Evolutionary conservation across 2,888 invertebrate species (phyloP).

Genomic region (Tyria jacobaeae): DNA sequence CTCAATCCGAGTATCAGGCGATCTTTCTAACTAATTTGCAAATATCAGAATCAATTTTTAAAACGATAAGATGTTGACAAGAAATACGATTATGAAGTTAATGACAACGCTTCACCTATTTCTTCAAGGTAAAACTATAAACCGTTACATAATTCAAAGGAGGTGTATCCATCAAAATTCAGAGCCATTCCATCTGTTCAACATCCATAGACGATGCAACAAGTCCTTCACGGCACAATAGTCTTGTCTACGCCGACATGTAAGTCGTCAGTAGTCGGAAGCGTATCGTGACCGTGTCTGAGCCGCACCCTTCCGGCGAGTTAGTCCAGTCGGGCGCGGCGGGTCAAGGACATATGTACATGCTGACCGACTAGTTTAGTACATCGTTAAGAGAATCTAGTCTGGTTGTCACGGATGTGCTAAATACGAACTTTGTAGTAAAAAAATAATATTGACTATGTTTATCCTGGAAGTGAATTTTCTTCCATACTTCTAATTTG

Average conservation of each 20-base stretch:
- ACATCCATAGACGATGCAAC: slow-evolving; percentile 26
- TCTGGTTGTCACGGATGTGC: slow-evolving; percentile 4
- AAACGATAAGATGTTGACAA: no score
- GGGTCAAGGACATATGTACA: slow-evolving; percentile 43
- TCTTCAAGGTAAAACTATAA: neutral
- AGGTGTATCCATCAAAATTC: neutral
- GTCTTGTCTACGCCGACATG: slow-evolving; percentile 27
- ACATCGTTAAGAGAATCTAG: slow-evolving; percentile 19
- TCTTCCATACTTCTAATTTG: no score
- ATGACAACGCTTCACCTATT: neutral
- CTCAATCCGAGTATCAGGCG: no score
- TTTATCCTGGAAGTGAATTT: no score
- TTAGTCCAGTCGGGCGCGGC: slow-evolving; percentile 2
- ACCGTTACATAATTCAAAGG: neutral
- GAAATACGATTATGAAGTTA: neutral
- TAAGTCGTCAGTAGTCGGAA: slow-evolving; percentile 32
- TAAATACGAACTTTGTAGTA: neutral
- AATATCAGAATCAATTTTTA: no score
- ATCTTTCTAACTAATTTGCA: no score
- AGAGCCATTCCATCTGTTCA: neutral
- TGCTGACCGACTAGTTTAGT: slow-evolving; percentile 14
- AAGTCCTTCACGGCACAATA: slow-evolving; percentile 28
- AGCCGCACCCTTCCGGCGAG: slow-evolving; percentile 28
- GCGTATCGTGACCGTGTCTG: slow-evolving; percentile 15
- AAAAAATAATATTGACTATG: no score